Base-by-base conservation (phyloP, 2,113 vertebrate genomes). In the Grammatotria lemairii region DNA sequence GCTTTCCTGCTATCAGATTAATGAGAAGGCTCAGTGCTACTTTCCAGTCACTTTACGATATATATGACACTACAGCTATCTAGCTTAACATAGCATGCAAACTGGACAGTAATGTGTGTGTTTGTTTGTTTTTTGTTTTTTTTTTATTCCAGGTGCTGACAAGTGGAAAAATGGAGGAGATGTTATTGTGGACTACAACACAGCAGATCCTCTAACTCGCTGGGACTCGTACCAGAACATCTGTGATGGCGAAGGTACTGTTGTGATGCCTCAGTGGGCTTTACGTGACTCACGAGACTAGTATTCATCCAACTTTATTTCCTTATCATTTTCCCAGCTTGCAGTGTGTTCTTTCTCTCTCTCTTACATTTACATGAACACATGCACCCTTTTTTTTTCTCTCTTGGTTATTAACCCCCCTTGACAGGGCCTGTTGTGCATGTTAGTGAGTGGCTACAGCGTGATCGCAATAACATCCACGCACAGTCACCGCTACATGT, bases 141-240 rank as follows among this genome's bases (percentile, higher is more conserved):
- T 85, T 89, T 83, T 23, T 88, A 82, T 86, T 53, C 11, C 85
- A 98, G 97, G 96, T 58, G 96, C 95, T 5, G 97, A 98, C 54
- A 96, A 96, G 80, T 94, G 98, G 92, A 96, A 97, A 81, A 97
- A 97, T n/a, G 97, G 97, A 19, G 94, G 94, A 0, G 95, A 97
- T 40, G 96, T 99, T 75, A 96, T 94, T 1, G 96, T 98, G 91
- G 98, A 99, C 91, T 98, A 97, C 95, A 98, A 97, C 92, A 97
- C 95, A 0, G 92, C 97, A 5, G 98, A 98, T 91, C 97, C 98
- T 2, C 93, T 99, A 49, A 97, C 97, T 87, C 97, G 97, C 89
- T 98, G 98, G 98, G 97, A 99, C 95, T 99, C 98, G 0, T 99
- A 99, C 28, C 97, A 98, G 96, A 98, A 98, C 91, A 93, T 98